Evolutionary conservation across 2,888 invertebrate species (phyloP).

Genomic region (Onthophagus sagittarius): DNA sequence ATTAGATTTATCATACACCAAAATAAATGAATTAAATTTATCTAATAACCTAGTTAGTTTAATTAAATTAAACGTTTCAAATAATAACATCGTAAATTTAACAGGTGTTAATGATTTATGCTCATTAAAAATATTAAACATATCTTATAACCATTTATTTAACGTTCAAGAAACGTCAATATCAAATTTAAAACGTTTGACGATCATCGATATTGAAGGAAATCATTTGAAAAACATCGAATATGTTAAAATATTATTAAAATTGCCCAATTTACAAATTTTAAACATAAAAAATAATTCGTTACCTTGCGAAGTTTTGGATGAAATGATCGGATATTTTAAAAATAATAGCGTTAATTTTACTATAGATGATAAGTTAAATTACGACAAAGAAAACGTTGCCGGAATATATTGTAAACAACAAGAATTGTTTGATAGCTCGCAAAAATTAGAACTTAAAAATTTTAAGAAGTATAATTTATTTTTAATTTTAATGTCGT

Average conservation of each 20-base stretch:
- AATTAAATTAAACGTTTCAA: constrained; percentile 37
- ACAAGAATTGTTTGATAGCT: not conserved
- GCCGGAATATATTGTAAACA: constrained; percentile 42
- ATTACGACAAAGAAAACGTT: constrained; percentile 40
- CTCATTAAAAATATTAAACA: constrained; percentile 37
- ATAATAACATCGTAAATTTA: constrained; percentile 32
- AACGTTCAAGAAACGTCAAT: constrained; percentile 35
- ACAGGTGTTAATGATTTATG: constrained; percentile 28
- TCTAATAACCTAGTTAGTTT: constrained; percentile 35
- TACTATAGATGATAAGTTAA: constrained; percentile 36
- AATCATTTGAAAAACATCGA: constrained; percentile 40
- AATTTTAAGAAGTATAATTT: not conserved
- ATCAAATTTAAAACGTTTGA: constrained; percentile 35
- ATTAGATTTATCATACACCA: constrained; percentile 37
- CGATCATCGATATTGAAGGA: constrained; percentile 38
- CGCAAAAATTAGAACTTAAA: not conserved
- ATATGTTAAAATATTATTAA: constrained; percentile 38
- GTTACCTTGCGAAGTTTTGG: constrained; percentile 39
- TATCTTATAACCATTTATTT: constrained; percentile 39
- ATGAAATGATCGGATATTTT: constrained; percentile 38
- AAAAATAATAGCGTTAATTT: constrained; percentile 36
- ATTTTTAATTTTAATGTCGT: not conserved
- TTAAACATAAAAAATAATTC: constrained; percentile 41
- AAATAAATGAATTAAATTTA: constrained; percentile 29
- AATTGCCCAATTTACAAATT: constrained; percentile 36